phyloP scores from a whole-genome alignment of 2,888 invertebrate genomes.

The Scaptodrosophila latifasciaeformis region DNA sequence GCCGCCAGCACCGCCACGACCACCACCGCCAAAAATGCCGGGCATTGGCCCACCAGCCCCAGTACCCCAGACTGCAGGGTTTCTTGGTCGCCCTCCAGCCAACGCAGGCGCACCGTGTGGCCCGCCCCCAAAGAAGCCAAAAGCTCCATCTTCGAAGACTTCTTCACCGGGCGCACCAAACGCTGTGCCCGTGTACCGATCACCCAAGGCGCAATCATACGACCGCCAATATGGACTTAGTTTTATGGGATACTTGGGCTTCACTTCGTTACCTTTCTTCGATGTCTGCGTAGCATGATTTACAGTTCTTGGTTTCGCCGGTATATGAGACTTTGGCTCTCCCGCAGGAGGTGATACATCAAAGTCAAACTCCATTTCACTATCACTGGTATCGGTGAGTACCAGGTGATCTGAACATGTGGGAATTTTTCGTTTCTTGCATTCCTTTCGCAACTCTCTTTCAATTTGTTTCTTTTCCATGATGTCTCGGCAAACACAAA shows the following conservation, averaged over 20 bases:
- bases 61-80: constrained; percentile 8
- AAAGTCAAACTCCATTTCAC: constrained; percentile 81
- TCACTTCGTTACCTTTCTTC: constrained; percentile 75
- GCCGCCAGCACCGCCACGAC: background rate
- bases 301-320: constrained; percentile 75
- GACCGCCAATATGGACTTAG: constrained; percentile 53
- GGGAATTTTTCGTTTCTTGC: constrained; percentile 47
- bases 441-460: constrained; percentile 77
- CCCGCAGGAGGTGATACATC: constrained; percentile 83
- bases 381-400: constrained; percentile 72
- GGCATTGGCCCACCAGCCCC: constrained; percentile 19
- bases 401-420: constrained; percentile 55
- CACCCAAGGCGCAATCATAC: constrained; percentile 63
- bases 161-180: constrained; percentile 45
- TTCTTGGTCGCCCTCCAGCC: constrained; percentile 21
- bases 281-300: constrained; percentile 80
- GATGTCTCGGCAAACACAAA: constrained; percentile 64
- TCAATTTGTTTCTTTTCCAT: constrained; percentile 75
- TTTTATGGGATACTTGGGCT: constrained; percentile 44
- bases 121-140: constrained; percentile 44
- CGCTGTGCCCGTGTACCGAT: constrained; percentile 45
- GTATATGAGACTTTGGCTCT: constrained; percentile 78
- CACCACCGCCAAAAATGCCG: constrained; percentile 3
- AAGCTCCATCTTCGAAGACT: constrained; percentile 47
- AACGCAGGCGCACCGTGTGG: constrained; percentile 30